Conservation (phyloP, 2,113 vertebrate genomes). For the Sapajus apella region DNA sequence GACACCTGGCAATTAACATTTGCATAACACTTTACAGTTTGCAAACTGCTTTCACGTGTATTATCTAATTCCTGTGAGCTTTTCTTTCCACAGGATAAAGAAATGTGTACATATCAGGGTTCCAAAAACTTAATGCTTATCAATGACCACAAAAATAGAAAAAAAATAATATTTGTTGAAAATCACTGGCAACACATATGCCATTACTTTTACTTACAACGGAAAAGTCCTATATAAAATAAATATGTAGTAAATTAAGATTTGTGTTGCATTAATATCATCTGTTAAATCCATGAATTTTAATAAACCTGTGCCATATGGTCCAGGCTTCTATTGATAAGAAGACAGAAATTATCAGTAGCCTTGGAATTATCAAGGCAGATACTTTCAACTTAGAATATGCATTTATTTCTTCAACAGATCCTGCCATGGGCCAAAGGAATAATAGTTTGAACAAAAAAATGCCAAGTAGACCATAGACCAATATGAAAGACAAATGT, state of each 20-base stretch:
- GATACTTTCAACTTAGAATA: not conserved
- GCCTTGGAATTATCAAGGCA: not conserved
- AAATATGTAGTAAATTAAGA: not conserved
- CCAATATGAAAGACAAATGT: not conserved
- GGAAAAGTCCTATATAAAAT: not conserved
- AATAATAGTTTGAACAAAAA: not conserved
- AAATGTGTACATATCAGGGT: not conserved
- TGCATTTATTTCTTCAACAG: not conserved
- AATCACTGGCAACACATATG: not conserved
- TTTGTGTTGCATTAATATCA: not conserved
- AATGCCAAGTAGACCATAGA: not conserved
- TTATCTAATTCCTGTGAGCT: not conserved
- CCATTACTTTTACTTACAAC: not conserved
- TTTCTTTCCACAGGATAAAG: not conserved
- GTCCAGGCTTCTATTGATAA: not conserved
- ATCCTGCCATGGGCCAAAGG: not conserved
- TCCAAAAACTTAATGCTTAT: not conserved
- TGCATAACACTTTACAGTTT: not conserved
- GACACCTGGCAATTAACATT: not conserved
- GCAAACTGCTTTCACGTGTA: not conserved
- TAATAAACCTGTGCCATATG: not conserved
- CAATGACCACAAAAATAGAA: not conserved
- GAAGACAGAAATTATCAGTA: not conserved
- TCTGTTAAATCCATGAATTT: not conserved
- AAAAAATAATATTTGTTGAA: not conserved